phyloP scores from a whole-genome alignment of 2,113 vertebrate genomes.

The Sapajus apella region DNA sequence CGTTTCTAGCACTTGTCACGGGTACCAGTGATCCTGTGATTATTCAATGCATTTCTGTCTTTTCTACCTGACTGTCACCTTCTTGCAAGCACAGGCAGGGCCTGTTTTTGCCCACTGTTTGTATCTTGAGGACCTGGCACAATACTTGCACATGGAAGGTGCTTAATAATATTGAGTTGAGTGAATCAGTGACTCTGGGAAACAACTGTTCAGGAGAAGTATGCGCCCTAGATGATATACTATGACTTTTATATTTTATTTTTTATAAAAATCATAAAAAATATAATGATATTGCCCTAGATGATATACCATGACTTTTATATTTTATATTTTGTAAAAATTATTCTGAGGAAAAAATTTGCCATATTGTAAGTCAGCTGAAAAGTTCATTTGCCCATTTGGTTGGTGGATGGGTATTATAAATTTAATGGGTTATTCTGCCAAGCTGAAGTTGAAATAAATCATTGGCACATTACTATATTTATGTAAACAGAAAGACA shows the following conservation, averaged over 20 bases:
- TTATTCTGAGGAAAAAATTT: neutral
- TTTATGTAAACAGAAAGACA: neutral
- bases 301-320: neutral
- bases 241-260: neutral
- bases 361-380: neutral
- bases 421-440: slow-evolving; percentile 15
- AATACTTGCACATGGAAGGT: neutral
- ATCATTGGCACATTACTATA: neutral
- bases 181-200: neutral
- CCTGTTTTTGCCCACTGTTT: neutral
- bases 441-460: neutral
- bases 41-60: neutral
- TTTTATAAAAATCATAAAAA: no score
- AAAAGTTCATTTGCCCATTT: neutral
- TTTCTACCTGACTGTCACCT: neutral
- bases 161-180: neutral
- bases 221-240: neutral
- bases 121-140: neutral
- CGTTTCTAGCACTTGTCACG: neutral
- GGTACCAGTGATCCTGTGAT: neutral
- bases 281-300: no score
- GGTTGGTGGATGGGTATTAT: neutral
- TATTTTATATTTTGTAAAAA: neutral
- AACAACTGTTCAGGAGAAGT: neutral
- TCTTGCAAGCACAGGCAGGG: no score